phyloP scores from a whole-genome alignment of 2,888 invertebrate genomes.

The Eledona agricola region DNA sequence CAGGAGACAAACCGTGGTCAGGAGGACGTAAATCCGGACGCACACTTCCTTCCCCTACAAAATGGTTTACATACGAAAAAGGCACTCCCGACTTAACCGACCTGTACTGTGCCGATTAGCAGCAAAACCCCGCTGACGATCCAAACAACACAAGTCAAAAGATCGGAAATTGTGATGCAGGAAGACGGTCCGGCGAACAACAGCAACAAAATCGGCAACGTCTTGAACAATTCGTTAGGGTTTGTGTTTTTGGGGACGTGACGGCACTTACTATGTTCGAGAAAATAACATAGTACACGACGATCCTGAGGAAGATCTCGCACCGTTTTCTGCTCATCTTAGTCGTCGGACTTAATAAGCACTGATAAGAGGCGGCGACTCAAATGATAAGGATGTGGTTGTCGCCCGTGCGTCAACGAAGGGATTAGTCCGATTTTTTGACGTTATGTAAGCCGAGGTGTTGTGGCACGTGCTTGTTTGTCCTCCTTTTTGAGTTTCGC shows the following conservation, averaged over 20 bases:
- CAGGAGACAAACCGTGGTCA: constrained; percentile 15
- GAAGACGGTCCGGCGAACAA: constrained; percentile 9
- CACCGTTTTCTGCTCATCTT: constrained; percentile 9
- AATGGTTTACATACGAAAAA: constrained; percentile 5
- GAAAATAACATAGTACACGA: constrained; percentile 18
- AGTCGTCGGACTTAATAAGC: no score
- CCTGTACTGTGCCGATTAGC: constrained; percentile 17
- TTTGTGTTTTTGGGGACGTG: background rate
- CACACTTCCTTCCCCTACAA: constrained; percentile 17
- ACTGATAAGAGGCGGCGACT: constrained; percentile 7
- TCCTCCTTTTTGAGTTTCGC: constrained; percentile 4
- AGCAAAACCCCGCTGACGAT: constrained; percentile 15
- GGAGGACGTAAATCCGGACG: constrained; percentile 12
- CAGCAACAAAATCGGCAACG: constrained; percentile 10
- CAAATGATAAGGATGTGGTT: constrained; percentile 15
- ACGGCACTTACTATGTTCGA: constrained; percentile 15
- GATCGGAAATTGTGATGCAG: constrained; percentile 8
- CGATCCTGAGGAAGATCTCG: constrained; percentile 8
- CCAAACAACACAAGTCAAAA: constrained; percentile 12
- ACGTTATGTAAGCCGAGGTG: no score
- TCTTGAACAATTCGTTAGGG: constrained; percentile 3
- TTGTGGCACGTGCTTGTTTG: constrained; percentile 9
- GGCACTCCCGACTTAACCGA: constrained; percentile 3
- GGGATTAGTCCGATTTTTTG: no score
- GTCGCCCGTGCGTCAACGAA: no score